These are phyloP conservation scores for Ischnura elegans DNA, from an alignment of 2,888 invertebrate genomes.

Conservation along the genomic window DNA sequence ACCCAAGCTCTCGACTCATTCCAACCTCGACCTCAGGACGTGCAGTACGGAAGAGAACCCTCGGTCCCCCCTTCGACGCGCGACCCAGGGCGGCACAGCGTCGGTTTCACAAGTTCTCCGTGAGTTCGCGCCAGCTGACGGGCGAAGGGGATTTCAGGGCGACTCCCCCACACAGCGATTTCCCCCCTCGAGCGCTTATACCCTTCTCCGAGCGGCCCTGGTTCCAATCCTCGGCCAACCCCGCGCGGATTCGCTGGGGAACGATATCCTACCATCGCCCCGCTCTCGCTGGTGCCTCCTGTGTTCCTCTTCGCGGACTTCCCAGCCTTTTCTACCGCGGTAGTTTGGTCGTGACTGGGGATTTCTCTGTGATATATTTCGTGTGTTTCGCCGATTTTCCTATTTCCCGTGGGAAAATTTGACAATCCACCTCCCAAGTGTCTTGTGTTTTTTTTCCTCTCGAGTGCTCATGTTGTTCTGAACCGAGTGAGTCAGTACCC, in stretches of 20 bases:
- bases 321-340: background rate
- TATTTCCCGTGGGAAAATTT: background rate
- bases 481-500: background rate
- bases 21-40: slow-evolving; percentile 56
- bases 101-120: background rate
- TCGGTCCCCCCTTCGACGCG: no score
- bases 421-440: background rate
- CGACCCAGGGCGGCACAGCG: background rate
- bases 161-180: background rate
- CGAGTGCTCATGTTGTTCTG: background rate
- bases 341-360: background rate
- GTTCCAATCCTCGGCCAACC: background rate
- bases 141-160: background rate
- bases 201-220: background rate
- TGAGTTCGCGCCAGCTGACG: slow-evolving; percentile 25
- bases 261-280: background rate
- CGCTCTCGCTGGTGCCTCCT: background rate
- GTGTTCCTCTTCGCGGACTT: background rate
- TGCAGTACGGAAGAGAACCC: background rate
- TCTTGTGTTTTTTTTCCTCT: background rate
- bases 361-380: slow-evolving; percentile 19
- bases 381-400: slow-evolving; percentile 21
- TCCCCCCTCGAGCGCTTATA: background rate
- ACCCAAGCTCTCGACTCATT: slow-evolving; percentile 42
- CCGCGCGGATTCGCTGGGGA: background rate